Conservation (phyloP, 2,888 invertebrate genomes). For the Drosophila prostipennis region DNA sequence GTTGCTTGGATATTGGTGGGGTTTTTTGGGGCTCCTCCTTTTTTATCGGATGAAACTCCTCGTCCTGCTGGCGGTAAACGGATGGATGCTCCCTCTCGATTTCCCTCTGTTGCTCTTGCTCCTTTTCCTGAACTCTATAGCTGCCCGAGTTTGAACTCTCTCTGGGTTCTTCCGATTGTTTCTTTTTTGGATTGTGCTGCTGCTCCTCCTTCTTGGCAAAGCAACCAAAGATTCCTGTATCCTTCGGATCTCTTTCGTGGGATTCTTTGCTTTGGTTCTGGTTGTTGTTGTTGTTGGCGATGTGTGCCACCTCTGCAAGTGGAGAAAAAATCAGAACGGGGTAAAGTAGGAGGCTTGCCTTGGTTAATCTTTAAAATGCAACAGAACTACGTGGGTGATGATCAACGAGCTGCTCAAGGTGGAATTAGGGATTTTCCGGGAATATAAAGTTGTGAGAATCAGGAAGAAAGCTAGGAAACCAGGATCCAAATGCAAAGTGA, state of each 20-base stretch:
- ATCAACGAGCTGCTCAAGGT: background rate
- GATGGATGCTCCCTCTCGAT: constrained; percentile 14
- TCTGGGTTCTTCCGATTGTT: constrained; percentile 15
- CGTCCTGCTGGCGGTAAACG: constrained; percentile 56
- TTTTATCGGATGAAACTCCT: constrained; percentile 48
- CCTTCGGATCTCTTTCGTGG: constrained; percentile 27
- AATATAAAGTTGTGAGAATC: background rate
- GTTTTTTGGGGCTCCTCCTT: constrained; percentile 14
- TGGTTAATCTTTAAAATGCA: constrained; percentile 19
- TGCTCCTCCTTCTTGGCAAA: constrained; percentile 50
- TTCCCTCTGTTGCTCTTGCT: constrained; percentile 47
- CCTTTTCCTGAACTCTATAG: constrained; percentile 69
- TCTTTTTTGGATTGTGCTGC: constrained; percentile 3
- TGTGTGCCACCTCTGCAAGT: constrained; percentile 84
- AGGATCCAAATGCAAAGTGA: background rate
- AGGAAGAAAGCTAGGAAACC: background rate
- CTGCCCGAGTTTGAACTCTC: constrained; percentile 52
- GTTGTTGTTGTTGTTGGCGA: constrained; percentile 68
- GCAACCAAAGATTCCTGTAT: constrained; percentile 55
- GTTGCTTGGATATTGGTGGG: constrained; percentile 49
- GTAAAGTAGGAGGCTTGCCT: constrained; percentile 70
- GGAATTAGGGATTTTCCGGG: background rate
- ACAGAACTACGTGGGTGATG: constrained; percentile 6
- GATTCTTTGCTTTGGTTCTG: constrained; percentile 29
- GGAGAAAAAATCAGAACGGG: constrained; percentile 71